phyloP scores from a whole-genome alignment of 2,797 vertebrate species.

The Anolis apletophallus region DNA sequence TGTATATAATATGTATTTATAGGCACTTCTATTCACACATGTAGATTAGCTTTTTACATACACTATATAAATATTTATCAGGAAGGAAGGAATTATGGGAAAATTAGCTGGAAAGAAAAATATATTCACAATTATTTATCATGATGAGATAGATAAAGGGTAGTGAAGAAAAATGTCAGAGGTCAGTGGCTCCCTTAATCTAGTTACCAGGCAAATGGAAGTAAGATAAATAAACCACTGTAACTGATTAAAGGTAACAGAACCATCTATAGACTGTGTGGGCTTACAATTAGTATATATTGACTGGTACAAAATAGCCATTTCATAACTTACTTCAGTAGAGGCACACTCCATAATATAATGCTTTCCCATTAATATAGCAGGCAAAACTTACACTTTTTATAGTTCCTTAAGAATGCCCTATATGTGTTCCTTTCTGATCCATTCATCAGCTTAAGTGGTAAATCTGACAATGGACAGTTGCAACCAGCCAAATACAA shows the following conservation, averaged over 20 bases:
- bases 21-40: slow-evolving; percentile 57
- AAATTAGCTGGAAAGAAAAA: slow-evolving; percentile 53
- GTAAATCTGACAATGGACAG: neutral
- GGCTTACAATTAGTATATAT: neutral
- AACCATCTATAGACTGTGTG: neutral
- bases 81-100: slow-evolving; percentile 38
- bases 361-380: slow-evolving; percentile 6
- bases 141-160: slow-evolving; percentile 40
- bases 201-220: slow-evolving; percentile 43
- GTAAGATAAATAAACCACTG: slow-evolving; percentile 31
- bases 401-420: slow-evolving; percentile 42
- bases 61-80: slow-evolving; percentile 60
- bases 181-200: slow-evolving; percentile 14
- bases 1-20: slow-evolving; percentile 57
- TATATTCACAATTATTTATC: slow-evolving; percentile 44
- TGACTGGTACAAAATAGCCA: neutral
- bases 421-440: slow-evolving; percentile 32
- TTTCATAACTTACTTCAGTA: slow-evolving; percentile 19
- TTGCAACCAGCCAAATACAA: neutral
- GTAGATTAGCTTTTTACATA: slow-evolving; percentile 43
- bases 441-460: neutral
- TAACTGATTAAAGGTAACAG: slow-evolving; percentile 7
- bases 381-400: slow-evolving; percentile 7
- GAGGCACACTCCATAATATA: neutral
- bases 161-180: slow-evolving; percentile 32